Evolutionary conservation across 1,140 invertebrate species (phyloP).

Genomic region (Philopotamus ludificatus): DNA sequence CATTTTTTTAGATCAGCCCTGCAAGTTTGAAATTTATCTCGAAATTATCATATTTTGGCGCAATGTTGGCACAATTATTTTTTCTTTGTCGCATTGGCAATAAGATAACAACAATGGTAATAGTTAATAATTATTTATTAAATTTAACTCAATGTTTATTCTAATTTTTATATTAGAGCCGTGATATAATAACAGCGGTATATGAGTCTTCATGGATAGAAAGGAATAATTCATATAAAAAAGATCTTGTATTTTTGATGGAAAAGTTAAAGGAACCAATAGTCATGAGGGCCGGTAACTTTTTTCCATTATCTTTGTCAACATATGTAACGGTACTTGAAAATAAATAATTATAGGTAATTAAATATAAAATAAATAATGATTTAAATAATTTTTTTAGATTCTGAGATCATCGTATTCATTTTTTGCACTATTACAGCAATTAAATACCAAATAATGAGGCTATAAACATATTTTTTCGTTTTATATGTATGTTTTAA

Average conservation of each 20-base stretch:
- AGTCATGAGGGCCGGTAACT: constrained; percentile 41
- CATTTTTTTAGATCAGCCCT: constrained; percentile 38
- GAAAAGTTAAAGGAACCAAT: constrained; percentile 42
- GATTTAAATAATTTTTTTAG: constrained; percentile 33
- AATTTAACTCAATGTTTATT: constrained; percentile 6
- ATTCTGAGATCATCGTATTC: constrained; percentile 44
- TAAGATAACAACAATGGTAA: constrained; percentile 43
- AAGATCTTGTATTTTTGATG: constrained; percentile 42
- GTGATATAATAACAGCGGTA: constrained; percentile 36
- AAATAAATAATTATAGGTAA: too few species aligned
- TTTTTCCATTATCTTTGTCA: constrained; percentile 41
- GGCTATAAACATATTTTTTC: neutral
- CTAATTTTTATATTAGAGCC: constrained; percentile 39
- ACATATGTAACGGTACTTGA: constrained; percentile 43
- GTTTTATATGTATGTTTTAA: neutral
- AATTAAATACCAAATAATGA: constrained; percentile 23
- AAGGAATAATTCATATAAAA: constrained; percentile 29
- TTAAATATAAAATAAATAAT: constrained; percentile 6
- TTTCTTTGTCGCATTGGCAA: constrained; percentile 45
- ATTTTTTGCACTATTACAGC: constrained; percentile 42
- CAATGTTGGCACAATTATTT: constrained; percentile 46
- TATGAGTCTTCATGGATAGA: constrained; percentile 41
- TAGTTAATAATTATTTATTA: constrained; percentile 10
- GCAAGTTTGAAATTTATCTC: constrained; percentile 39
- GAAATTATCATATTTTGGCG: constrained; percentile 37